Evolutionary conservation across 2,888 invertebrate species (phyloP).

Genomic region (Nysson spinosus): DNA sequence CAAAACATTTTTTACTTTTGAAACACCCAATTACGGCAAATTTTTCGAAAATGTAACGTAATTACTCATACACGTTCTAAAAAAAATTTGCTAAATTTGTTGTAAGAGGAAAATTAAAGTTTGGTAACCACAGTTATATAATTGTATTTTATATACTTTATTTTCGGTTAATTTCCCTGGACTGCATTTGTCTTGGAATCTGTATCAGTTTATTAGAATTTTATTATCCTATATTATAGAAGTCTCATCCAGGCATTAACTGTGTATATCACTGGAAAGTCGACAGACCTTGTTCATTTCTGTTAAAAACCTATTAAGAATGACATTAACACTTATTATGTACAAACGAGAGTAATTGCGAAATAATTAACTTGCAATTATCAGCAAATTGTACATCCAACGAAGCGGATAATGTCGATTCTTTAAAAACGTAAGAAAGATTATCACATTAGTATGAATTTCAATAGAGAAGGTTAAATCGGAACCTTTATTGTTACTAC

Average conservation of each 20-base stretch:
- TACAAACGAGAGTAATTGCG: conserved; percentile 59
- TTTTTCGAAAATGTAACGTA: too few species aligned
- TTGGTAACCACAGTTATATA: too few species aligned
- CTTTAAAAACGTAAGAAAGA: conserved; percentile 53
- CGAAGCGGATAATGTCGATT: conserved; percentile 45
- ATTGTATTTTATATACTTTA: too few species aligned
- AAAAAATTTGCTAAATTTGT: too few species aligned
- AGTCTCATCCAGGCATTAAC: conserved; percentile 49
- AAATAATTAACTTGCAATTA: conserved; percentile 51
- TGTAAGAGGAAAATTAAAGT: too few species aligned
- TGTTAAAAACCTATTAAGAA: conserved; percentile 60
- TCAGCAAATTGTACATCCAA: conserved; percentile 53
- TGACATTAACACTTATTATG: conserved; percentile 56
- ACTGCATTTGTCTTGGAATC: conserved; percentile 13
- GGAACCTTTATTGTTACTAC: conserved; percentile 72
- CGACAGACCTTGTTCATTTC: conserved; percentile 51
- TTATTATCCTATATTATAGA: conserved; percentile 43
- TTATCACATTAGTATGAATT: conserved; percentile 59
- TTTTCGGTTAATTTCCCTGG: not conserved
- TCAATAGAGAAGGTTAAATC: conserved; percentile 67
- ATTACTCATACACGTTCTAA: too few species aligned
- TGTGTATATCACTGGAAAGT: conserved; percentile 52
- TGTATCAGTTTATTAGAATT: conserved; percentile 47
- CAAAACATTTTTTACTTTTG: too few species aligned
- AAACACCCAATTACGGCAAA: too few species aligned